These are phyloP conservation scores for Pollachius pollachius DNA, from an alignment of 2,113 vertebrate genomes.

Conservation along the genomic window DNA sequence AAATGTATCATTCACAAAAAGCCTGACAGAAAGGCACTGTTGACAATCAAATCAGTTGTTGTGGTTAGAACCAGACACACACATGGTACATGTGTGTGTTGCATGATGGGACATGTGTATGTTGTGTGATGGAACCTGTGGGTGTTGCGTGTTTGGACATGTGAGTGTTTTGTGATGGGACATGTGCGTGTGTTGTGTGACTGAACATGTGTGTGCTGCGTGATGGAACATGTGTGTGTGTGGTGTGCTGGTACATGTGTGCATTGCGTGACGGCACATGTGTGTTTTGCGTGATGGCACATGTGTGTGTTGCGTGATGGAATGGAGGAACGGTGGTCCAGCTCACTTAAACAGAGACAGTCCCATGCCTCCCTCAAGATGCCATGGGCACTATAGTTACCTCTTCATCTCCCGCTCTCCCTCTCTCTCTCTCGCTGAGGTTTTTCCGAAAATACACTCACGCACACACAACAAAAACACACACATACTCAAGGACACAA, in stretches of 20 bases:
- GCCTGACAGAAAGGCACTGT: too few species aligned
- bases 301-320: slow-evolving; percentile 64
- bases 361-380: slow-evolving; percentile 69
- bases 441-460: not conserved
- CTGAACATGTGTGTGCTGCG: slow-evolving; percentile 1
- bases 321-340: slow-evolving; percentile 68
- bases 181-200: slow-evolving; percentile 25
- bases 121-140: not conserved
- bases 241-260: slow-evolving; percentile 17
- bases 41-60: too few species aligned
- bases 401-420: slow-evolving; percentile 52
- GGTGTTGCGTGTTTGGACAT: not conserved
- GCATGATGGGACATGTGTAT: not conserved
- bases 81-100: not conserved
- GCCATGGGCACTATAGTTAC: slow-evolving; percentile 66
- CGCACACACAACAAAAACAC: slow-evolving; percentile 20
- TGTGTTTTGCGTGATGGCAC: slow-evolving; percentile 63
- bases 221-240: slow-evolving; percentile 20
- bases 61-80: too few species aligned
- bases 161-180: slow-evolving; percentile 25
- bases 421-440: slow-evolving; percentile 29
- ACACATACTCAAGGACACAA: slow-evolving; percentile 24
- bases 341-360: slow-evolving; percentile 73
- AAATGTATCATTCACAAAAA: too few species aligned
- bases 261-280: slow-evolving; percentile 50